Evolutionary conservation across 1,140 invertebrate genomes (phyloP).

Genomic region (Drosophila dunni): DNA sequence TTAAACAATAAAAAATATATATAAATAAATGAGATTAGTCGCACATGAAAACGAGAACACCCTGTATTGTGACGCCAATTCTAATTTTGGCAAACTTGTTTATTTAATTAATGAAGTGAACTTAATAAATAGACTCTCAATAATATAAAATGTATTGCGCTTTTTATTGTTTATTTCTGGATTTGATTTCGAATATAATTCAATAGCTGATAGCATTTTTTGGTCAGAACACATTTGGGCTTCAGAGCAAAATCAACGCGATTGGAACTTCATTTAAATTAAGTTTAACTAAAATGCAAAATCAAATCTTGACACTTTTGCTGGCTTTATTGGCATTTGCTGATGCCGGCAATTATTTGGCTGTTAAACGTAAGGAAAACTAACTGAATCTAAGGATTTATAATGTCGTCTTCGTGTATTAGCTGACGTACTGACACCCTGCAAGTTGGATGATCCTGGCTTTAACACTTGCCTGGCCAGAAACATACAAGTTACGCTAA

Average conservation of each 20-base stretch:
- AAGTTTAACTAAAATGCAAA: slow-evolving; percentile 37
- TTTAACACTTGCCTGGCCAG: slow-evolving; percentile 53
- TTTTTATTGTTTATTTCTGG: slow-evolving; percentile 50
- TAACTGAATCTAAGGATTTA: background rate
- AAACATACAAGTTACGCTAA: slow-evolving; percentile 60
- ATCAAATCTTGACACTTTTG: slow-evolving; percentile 35
- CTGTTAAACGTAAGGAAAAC: slow-evolving; percentile 58
- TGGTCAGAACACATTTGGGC: slow-evolving; percentile 43
- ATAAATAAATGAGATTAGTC: background rate
- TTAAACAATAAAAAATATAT: too few species aligned
- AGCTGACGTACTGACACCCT: slow-evolving; percentile 65
- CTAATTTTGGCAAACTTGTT: slow-evolving; percentile 68
- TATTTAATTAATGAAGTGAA: slow-evolving; percentile 38
- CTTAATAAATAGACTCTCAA: slow-evolving; percentile 9
- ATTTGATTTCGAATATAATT: slow-evolving; percentile 63
- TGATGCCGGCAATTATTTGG: slow-evolving; percentile 49
- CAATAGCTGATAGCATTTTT: slow-evolving; percentile 28
- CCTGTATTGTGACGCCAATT: slow-evolving; percentile 60
- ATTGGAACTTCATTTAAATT: background rate
- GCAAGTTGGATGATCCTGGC: slow-evolving; percentile 43
- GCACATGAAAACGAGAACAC: slow-evolving; percentile 29
- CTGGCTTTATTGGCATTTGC: slow-evolving; percentile 6
- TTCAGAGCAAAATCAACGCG: slow-evolving; percentile 35
- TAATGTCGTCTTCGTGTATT: background rate
- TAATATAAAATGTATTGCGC: slow-evolving; percentile 45